Evolutionary conservation across 2,797 vertebrate species (phyloP).

Genomic region (Lemur catta): DNA sequence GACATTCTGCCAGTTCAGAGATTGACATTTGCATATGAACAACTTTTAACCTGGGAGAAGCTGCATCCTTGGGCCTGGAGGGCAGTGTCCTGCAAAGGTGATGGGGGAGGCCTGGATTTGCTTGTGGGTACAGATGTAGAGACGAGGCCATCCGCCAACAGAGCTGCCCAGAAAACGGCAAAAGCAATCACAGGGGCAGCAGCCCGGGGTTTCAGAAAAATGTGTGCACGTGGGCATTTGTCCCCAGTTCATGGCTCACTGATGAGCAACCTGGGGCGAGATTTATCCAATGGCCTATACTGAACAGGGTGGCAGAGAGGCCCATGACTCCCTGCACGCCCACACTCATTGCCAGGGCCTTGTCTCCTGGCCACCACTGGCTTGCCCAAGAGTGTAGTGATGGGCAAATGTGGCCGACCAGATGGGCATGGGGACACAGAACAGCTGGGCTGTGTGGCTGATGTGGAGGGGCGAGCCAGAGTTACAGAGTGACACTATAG

Average conservation of each 20-base stretch:
- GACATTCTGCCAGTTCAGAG: constrained; percentile 57
- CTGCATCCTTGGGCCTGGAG: background rate
- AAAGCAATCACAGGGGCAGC: background rate
- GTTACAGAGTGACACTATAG: rapidly evolving
- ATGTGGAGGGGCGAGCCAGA: background rate
- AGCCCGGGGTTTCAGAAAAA: background rate
- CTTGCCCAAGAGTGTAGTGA: background rate
- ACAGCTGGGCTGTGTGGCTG: background rate
- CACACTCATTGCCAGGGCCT: background rate
- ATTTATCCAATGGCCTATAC: background rate
- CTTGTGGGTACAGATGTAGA: background rate
- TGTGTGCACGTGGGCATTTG: background rate
- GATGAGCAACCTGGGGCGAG: background rate
- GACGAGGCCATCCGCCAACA: background rate
- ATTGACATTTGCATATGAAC: background rate
- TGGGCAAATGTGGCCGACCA: background rate
- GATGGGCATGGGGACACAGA: background rate
- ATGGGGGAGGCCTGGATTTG: background rate
- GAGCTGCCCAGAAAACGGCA: background rate
- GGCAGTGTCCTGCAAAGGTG: background rate
- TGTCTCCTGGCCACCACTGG: background rate
- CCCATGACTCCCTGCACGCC: background rate
- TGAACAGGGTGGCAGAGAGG: background rate
- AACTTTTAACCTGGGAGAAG: background rate
- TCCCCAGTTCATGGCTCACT: background rate